These are phyloP conservation scores for Eudasyphora cyanicolor DNA, from an alignment of 2,888 invertebrate species.

Conservation along the genomic window DNA sequence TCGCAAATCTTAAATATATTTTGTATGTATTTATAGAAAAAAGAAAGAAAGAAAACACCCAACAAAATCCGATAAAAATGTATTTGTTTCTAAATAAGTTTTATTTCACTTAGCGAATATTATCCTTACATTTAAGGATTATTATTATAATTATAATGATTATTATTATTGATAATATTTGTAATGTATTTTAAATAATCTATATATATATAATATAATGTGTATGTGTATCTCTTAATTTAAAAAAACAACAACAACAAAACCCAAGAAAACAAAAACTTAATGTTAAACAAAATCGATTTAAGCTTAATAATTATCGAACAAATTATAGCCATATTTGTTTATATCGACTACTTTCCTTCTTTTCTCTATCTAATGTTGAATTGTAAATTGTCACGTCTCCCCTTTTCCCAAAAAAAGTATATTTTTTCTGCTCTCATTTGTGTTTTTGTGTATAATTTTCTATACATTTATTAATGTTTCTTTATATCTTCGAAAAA, in stretches of 20 bases:
- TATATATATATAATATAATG: slow-evolving; percentile 48
- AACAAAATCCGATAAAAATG: slow-evolving; percentile 22
- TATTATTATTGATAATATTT: slow-evolving; percentile 32
- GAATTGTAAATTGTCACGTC: background rate
- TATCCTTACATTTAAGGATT: slow-evolving; percentile 66
- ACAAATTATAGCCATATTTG: slow-evolving; percentile 48
- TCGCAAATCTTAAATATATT: slow-evolving; percentile 41
- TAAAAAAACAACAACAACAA: slow-evolving; percentile 42
- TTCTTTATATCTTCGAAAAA: background rate
- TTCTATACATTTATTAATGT: slow-evolving; percentile 21
- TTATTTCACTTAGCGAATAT: slow-evolving; percentile 57
- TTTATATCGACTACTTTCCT: background rate
- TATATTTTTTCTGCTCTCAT: background rate
- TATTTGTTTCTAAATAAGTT: slow-evolving; percentile 34
- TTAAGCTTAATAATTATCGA: slow-evolving; percentile 13
- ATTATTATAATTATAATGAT: slow-evolving; percentile 39
- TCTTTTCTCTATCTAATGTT: background rate
- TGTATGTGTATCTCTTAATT: slow-evolving; percentile 55
- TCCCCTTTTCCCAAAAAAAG: slow-evolving; percentile 5
- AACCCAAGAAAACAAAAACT: slow-evolving; percentile 32
- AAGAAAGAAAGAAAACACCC: no score
- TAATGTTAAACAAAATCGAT: slow-evolving; percentile 26
- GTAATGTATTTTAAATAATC: slow-evolving; percentile 24
- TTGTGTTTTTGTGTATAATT: slow-evolving; percentile 42
- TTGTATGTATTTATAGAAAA: slow-evolving; percentile 36